Conservation (phyloP, 2,888 invertebrate genomes). For the Spilosoma lubricipeda region DNA sequence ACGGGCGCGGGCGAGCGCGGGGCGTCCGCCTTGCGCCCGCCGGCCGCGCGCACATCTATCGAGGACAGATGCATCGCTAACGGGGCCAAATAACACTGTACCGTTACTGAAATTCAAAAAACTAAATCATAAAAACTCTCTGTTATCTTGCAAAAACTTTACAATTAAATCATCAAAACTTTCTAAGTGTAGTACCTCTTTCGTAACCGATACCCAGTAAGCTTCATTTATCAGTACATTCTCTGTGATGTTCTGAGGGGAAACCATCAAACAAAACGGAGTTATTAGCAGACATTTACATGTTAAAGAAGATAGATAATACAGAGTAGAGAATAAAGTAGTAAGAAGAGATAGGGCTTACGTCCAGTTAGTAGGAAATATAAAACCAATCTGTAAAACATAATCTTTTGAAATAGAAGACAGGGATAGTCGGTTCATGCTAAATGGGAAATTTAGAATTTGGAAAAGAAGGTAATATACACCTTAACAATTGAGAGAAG, state of each 20-base stretch:
- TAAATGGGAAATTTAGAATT: constrained; percentile 69
- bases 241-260: constrained; percentile 98
- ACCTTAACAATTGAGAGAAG: constrained; percentile 46
- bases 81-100: constrained; percentile 87
- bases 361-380: constrained; percentile 77
- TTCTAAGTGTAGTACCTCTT: constrained; percentile 93
- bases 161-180: constrained; percentile 86
- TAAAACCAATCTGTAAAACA: constrained; percentile 79
- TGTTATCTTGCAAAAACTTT: constrained; percentile 85
- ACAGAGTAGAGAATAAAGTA: constrained; percentile 54
- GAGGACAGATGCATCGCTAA: constrained; percentile 87
- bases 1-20: constrained; percentile 41
- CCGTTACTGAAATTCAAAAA: constrained; percentile 86
- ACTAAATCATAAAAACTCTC: constrained; percentile 86
- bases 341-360: constrained; percentile 74
- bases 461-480: constrained; percentile 60
- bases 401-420: constrained; percentile 66
- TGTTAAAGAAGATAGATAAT: constrained; percentile 60
- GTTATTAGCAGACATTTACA: constrained; percentile 80
- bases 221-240: constrained; percentile 98
- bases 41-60: constrained; percentile 79
- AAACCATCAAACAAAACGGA: constrained; percentile 87
- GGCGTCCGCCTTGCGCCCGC: constrained; percentile 63
- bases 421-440: constrained; percentile 69
- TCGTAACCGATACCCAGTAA: constrained; percentile 96